Evolutionary conservation across 2,113 vertebrate genomes (phyloP).

Genomic region (Aptenodytes forsteri): DNA sequence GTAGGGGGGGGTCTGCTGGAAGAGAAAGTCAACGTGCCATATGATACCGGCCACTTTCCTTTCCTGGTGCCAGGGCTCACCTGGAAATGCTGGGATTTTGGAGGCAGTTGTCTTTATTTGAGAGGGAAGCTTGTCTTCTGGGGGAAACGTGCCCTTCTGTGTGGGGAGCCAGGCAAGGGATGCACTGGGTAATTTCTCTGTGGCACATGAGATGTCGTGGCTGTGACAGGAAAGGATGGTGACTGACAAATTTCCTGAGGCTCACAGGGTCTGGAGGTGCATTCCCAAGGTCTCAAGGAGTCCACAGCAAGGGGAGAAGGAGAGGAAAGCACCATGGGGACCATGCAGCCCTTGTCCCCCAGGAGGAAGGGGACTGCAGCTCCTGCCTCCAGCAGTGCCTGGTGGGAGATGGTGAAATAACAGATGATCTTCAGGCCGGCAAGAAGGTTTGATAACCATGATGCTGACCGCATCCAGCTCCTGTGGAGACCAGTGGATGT

Average conservation of each 20-base stretch:
- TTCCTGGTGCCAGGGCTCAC: not conserved
- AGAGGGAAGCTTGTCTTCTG: not conserved
- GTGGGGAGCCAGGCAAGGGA: not conserved
- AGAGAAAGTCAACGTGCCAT: not conserved
- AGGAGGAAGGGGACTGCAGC: not conserved
- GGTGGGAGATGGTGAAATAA: not conserved
- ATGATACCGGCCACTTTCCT: not conserved
- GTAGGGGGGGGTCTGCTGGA: not conserved
- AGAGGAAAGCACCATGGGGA: not conserved
- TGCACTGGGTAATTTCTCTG: not conserved
- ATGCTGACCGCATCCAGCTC: not conserved
- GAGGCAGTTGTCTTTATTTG: fast-evolving
- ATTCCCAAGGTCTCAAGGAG: not conserved
- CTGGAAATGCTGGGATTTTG: not conserved
- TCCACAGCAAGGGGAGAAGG: not conserved
- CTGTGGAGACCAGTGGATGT: not conserved
- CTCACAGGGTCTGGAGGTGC: not conserved
- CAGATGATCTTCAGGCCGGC: not conserved
- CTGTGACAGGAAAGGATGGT: not conserved
- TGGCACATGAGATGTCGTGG: not conserved
- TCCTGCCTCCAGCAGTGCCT: not conserved
- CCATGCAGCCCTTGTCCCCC: not conserved
- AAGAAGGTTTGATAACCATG: not conserved
- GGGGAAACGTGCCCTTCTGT: not conserved
- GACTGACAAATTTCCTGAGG: not conserved